Evolutionary conservation across 2,888 invertebrate genomes (phyloP), one percentile per base, ranked within the genome.

Genomic region (Junonia oenone): DNA sequence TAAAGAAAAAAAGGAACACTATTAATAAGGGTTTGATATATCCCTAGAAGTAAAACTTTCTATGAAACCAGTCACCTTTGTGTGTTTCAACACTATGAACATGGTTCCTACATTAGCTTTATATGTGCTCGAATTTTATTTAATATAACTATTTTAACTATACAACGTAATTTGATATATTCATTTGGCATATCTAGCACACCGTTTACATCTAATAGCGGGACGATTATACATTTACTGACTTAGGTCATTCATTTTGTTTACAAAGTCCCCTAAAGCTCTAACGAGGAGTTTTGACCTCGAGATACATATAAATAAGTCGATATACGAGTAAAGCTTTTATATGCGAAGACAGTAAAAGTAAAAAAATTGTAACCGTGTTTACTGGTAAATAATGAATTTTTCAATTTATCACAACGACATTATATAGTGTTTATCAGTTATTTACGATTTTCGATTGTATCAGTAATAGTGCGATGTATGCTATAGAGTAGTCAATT

Each of bases 161-260:
- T 72, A 72, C 67, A 71, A 65, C 70, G 64, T 70, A 73, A 68
- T 69, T 61, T 64, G 60, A 50, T 64, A 69, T 68, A 74, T 63
- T 72, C 71, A 77, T 82, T 83, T 83, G 82, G 83, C 80, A 81
- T 80, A 76, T 74, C 82, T 83, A 83, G 83, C 83, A 82, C 81
- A 80, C 77, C 74, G 69, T 73, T 74, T 55, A 54, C 63, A 62
- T 63, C 67, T 68, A 64, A 56, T 54, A 45, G 43, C 43, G 58
- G 67, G 67, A 57, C 48, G 58, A 50, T 51, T 58, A 51, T 52
- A 51, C 48, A 52, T 61, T 63, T 65, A 63, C 59, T 63, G 63
- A 63, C 50, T 40, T 46, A 22, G 11, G 40, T 43, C 26, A 35
- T 15, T 29, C 19, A 11, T 17, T 13, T 15, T 2, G 8, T 29